Evolutionary conservation across 2,113 vertebrate species (phyloP).

Genomic region (Genyomyrus donnyi): DNA sequence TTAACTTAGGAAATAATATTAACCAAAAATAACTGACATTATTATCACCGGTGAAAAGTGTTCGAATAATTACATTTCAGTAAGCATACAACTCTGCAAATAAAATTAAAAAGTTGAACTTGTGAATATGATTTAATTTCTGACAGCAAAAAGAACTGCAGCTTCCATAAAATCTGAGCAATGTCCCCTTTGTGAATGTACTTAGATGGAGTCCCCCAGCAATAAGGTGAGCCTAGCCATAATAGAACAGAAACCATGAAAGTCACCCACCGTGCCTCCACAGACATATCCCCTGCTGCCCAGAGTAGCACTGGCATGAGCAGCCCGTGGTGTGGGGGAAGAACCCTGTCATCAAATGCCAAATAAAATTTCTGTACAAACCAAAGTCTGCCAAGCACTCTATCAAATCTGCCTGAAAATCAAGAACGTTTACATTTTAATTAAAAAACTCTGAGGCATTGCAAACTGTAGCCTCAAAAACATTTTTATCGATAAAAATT

Average conservation of each 20-base stretch:
- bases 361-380: slow-evolving; percentile 9
- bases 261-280: slow-evolving; percentile 56
- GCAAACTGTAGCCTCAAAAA: neutral
- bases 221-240: neutral
- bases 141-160: neutral
- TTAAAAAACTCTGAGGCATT: neutral
- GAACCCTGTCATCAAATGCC: slow-evolving; percentile 59
- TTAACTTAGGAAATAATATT: neutral
- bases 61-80: neutral
- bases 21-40: neutral
- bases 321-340: slow-evolving; percentile 80
- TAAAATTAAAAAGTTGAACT: neutral
- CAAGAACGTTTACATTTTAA: neutral
- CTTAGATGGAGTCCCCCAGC: neutral
- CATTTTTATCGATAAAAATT: neutral
- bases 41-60: neutral
- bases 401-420: neutral
- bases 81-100: neutral
- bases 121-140: no score
- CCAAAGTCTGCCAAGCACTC: neutral
- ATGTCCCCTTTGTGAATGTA: neutral
- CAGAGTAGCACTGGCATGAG: slow-evolving; percentile 73
- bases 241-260: neutral
- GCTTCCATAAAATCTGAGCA: neutral
- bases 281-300: slow-evolving; percentile 81